These are phyloP conservation scores for Tauraco hartlaubi DNA, from an alignment of 2,797 vertebrate genomes.

Conservation along the genomic window DNA sequence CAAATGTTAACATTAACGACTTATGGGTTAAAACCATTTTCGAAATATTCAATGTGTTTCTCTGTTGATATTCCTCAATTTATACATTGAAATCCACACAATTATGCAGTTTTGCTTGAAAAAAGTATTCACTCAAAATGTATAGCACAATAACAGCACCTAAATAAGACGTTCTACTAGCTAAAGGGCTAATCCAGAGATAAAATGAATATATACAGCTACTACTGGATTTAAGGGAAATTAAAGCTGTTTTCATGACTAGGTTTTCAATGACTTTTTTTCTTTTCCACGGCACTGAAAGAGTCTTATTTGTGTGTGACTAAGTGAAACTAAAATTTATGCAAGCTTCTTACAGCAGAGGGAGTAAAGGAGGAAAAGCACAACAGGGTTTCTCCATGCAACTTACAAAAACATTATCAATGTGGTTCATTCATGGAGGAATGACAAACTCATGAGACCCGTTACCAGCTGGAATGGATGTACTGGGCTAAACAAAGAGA, in stretches of 20 bases:
- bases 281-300: background rate
- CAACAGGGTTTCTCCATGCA: constrained; percentile 31
- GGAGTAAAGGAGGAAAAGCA: constrained; percentile 34
- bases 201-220: background rate
- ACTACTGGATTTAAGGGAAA: background rate
- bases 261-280: background rate
- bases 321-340: constrained; percentile 51
- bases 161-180: background rate
- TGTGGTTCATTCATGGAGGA: constrained; percentile 19
- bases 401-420: constrained; percentile 14
- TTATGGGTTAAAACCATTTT: background rate
- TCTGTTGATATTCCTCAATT: background rate
- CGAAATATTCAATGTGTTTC: background rate
- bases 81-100: background rate
- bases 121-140: background rate
- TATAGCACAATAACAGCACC: background rate
- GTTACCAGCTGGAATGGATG: background rate
- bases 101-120: background rate
- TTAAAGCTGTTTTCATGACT: constrained; percentile 3
- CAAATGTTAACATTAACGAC: constrained; percentile 48
- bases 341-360: constrained; percentile 24
- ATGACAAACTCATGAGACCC: background rate
- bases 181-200: background rate
- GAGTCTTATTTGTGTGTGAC: constrained; percentile 48
- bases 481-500: background rate